phyloP scores from a whole-genome alignment of 1,140 invertebrate genomes.

The Drosophila bipectinata region DNA sequence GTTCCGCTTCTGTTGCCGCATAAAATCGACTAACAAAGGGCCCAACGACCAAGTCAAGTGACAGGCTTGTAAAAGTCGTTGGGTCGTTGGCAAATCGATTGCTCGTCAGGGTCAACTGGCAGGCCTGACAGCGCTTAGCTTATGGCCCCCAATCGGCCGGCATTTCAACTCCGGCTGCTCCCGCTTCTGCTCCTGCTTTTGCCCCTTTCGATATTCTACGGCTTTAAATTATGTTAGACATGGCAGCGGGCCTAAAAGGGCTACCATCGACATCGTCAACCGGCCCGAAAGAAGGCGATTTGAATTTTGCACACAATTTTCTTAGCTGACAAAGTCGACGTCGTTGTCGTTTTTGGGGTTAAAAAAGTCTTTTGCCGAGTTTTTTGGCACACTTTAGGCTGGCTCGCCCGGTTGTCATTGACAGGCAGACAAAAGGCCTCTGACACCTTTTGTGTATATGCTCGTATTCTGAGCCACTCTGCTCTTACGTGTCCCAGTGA shows the following conservation, averaged over 20 bases:
- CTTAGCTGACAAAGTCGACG: conserved; percentile 28
- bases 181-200: not conserved
- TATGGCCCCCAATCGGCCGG: conserved; percentile 52
- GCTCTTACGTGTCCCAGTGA: not conserved
- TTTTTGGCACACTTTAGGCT: conserved; percentile 69
- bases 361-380: conserved; percentile 69
- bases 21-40: conserved; percentile 39
- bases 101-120: conserved; percentile 72
- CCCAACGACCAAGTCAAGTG: conserved; percentile 58
- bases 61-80: conserved; percentile 61
- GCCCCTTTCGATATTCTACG: conserved; percentile 44
- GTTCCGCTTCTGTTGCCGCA: conserved; percentile 40
- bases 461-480: conserved; percentile 1
- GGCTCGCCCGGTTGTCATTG: conserved; percentile 67
- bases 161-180: conserved; percentile 26
- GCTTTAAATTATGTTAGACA: conserved; percentile 79
- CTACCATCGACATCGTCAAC: conserved; percentile 43
- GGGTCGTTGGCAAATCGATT: conserved; percentile 66
- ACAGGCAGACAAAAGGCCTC: conserved; percentile 75
- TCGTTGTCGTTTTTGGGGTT: conserved; percentile 47
- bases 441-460: conserved; percentile 65
- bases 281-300: conserved; percentile 55
- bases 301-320: conserved; percentile 79
- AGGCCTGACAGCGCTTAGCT: conserved; percentile 65
- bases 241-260: conserved; percentile 59